These are phyloP conservation scores for Gallinago paraguaiae DNA, from an alignment of 2,113 vertebrate species.

Conservation along the genomic window DNA sequence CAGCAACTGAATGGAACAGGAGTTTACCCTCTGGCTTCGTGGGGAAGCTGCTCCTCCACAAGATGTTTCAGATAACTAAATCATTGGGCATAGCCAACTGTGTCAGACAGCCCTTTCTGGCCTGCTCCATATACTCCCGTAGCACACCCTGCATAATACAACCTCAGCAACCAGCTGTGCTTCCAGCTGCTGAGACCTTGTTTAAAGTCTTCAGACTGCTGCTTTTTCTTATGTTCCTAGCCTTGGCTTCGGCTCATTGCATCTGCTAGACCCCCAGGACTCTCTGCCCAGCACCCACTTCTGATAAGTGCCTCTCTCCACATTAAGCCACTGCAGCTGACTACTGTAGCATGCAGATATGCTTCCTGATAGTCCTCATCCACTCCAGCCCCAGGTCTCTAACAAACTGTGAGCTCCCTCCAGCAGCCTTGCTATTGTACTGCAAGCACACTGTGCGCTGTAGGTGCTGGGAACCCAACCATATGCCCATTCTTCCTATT, in stretches of 20 bases:
- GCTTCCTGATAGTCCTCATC: not conserved
- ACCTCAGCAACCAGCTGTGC: not conserved
- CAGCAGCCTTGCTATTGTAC: not conserved
- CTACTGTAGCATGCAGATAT: not conserved
- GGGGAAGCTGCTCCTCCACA: not conserved
- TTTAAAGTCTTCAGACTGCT: not conserved
- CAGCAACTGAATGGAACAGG: not conserved
- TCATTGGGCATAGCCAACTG: not conserved
- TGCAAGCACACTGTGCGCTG: not conserved
- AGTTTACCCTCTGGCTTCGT: not conserved
- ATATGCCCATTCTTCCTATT: not conserved
- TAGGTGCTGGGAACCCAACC: not conserved
- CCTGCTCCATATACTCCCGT: too few species aligned
- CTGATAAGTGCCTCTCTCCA: not conserved
- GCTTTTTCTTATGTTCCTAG: not conserved
- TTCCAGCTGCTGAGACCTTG: not conserved
- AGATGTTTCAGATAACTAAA: not conserved
- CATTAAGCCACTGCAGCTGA: not conserved
- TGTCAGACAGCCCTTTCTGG: not conserved
- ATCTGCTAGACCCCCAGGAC: not conserved
- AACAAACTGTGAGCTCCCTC: conserved; percentile 39
- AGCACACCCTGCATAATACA: not conserved
- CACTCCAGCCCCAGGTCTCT: not conserved
- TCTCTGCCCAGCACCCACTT: not conserved
- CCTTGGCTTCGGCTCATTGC: not conserved